Evolutionary conservation across 1,140 invertebrate genomes (phyloP).

Genomic region (Lepidurus packardi): DNA sequence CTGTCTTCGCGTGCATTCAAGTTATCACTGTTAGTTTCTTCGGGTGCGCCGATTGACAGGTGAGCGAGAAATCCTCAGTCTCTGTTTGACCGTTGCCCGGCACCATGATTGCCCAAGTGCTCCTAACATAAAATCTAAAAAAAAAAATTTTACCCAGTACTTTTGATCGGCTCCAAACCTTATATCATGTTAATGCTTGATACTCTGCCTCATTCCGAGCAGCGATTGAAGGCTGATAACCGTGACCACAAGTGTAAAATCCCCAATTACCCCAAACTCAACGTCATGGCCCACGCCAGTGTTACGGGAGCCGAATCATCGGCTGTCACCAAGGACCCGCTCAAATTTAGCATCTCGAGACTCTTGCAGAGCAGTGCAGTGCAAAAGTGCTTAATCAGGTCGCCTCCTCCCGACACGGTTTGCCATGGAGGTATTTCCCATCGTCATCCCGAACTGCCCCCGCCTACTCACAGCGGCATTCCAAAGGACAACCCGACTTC

Average conservation of each 20-base stretch:
- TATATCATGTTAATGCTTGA: background rate
- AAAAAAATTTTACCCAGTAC: background rate
- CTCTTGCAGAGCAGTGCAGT: slow-evolving; percentile 44
- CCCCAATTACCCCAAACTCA: background rate
- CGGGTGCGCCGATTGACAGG: background rate
- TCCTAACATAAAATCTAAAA: no score
- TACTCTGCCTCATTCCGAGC: background rate
- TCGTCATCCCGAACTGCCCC: background rate
- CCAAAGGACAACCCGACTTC: slow-evolving; percentile 32
- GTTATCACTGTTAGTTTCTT: background rate
- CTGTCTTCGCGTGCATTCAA: slow-evolving; percentile 6
- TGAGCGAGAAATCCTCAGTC: background rate
- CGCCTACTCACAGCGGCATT: background rate
- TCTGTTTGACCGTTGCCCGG: background rate
- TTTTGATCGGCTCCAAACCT: background rate
- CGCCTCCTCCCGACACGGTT: background rate
- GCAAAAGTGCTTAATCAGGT: background rate
- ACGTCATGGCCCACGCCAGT: slow-evolving; percentile 35
- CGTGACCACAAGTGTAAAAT: background rate
- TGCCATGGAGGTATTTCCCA: no score
- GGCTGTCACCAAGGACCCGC: slow-evolving; percentile 37
- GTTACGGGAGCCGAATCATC: slow-evolving; percentile 27
- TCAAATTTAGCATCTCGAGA: slow-evolving; percentile 52
- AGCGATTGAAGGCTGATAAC: background rate
- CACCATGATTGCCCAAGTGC: background rate